Evolutionary conservation across 2,888 invertebrate species (phyloP).

Genomic region (Ecdyonurus torrentis): DNA sequence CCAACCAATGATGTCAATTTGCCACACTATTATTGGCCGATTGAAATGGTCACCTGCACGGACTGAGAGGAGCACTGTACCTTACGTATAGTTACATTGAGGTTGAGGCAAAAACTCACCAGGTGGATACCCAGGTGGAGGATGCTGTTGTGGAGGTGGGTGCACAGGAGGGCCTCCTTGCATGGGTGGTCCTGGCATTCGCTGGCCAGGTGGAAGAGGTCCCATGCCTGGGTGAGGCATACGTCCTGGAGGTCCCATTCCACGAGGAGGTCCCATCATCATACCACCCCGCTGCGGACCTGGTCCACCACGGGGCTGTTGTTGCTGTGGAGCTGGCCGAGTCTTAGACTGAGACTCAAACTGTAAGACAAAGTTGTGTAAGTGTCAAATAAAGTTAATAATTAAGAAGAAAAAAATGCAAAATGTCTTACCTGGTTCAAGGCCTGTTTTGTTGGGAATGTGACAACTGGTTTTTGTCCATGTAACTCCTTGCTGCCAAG

Average conservation of each 20-base stretch:
- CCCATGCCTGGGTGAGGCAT: slow-evolving; percentile 37
- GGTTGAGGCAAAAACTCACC: slow-evolving; percentile 22
- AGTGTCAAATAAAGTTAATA: too few species aligned
- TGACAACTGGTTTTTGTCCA: slow-evolving; percentile 87
- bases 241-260: slow-evolving; percentile 35
- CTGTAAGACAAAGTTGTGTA: too few species aligned
- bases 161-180: slow-evolving; percentile 20
- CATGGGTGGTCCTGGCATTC: slow-evolving; percentile 33
- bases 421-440: slow-evolving; percentile 39
- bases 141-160: slow-evolving; percentile 26
- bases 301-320: slow-evolving; percentile 12
- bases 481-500: slow-evolving; percentile 91
- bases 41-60: too few species aligned
- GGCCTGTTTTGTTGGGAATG: slow-evolving; percentile 87
- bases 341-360: slow-evolving; percentile 89
- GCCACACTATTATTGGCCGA: too few species aligned
- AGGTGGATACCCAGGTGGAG: slow-evolving; percentile 40
- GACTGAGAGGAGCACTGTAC: too few species aligned
- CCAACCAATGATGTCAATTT: too few species aligned
- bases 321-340: slow-evolving; percentile 54
- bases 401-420: too few species aligned
- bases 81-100: neutral
- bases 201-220: slow-evolving; percentile 36
- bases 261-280: slow-evolving; percentile 36
- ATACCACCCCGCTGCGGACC: slow-evolving; percentile 19